Evolutionary conservation across 2,113 vertebrate genomes (phyloP).

Genomic region (Xiphorhynchus elegans): DNA sequence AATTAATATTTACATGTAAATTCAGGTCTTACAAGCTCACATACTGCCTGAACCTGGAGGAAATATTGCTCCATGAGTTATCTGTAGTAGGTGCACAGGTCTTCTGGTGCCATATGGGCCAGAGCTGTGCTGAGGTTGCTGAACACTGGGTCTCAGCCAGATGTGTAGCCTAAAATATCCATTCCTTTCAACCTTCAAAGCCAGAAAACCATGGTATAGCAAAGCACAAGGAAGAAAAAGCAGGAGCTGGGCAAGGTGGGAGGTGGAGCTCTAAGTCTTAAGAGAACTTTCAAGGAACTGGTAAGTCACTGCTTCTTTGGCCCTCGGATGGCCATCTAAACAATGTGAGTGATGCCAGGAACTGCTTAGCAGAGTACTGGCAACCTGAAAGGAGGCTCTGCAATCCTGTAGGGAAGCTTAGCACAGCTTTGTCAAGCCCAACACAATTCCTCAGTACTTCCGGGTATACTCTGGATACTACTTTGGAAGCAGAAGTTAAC

Average conservation of each 20-base stretch:
- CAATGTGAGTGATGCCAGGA: neutral
- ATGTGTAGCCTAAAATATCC: neutral
- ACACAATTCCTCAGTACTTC: neutral
- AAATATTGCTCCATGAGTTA: neutral
- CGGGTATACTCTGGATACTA: neutral
- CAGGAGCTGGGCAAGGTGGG: neutral
- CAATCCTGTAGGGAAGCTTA: neutral
- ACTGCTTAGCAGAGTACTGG: neutral
- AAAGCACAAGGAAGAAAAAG: neutral
- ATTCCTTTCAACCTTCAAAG: neutral
- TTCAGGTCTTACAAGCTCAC: neutral
- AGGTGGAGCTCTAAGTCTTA: neutral
- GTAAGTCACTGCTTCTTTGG: neutral
- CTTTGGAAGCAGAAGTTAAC: neutral
- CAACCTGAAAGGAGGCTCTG: neutral
- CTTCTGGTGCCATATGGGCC: neutral
- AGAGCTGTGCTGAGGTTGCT: neutral
- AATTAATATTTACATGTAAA: no score
- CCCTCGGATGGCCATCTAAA: neutral
- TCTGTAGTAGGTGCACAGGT: neutral
- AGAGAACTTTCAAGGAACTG: neutral
- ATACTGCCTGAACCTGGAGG: no score
- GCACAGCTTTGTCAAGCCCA: neutral
- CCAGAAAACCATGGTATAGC: neutral
- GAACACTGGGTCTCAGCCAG: neutral